These are phyloP conservation scores for Lineus longissimus DNA, from an alignment of 1,140 invertebrate genomes.

Conservation along the genomic window DNA sequence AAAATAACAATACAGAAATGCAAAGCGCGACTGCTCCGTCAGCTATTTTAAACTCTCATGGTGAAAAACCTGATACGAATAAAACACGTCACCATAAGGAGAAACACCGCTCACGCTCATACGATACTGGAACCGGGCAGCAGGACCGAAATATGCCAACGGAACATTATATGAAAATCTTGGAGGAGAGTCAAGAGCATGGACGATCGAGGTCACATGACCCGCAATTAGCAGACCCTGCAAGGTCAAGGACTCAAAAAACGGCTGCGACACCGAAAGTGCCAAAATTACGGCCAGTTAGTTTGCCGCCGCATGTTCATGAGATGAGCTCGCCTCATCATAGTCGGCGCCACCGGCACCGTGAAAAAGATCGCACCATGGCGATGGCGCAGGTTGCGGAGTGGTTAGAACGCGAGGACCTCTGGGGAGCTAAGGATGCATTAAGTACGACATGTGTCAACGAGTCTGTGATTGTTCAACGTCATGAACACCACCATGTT, in stretches of 20 bases:
- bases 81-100: background rate
- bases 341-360: conserved; percentile 59
- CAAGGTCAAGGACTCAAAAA: conserved; percentile 3
- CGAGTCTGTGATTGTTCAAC: conserved; percentile 43
- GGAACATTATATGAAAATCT: conserved; percentile 26
- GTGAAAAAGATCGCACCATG: conserved; percentile 66
- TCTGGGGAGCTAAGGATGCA: conserved; percentile 34
- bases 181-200: conserved; percentile 27
- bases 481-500: conserved; percentile 65
- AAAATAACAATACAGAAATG: conserved; percentile 44
- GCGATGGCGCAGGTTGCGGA: conserved; percentile 65
- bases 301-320: conserved; percentile 37
- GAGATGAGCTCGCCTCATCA: conserved; percentile 57
- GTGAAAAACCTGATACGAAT: background rate
- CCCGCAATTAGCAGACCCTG: conserved; percentile 33
- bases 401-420: conserved; percentile 54
- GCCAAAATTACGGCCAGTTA: conserved; percentile 33
- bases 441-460: conserved; percentile 21
- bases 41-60: background rate
- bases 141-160: conserved; percentile 31
- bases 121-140: conserved; percentile 25
- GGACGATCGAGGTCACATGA: conserved; percentile 42
- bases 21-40: conserved; percentile 16
- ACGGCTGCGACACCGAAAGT: conserved; percentile 24
- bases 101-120: conserved; percentile 33